Conservation (phyloP, 2,113 vertebrate genomes). For the Fregata magnificens region DNA sequence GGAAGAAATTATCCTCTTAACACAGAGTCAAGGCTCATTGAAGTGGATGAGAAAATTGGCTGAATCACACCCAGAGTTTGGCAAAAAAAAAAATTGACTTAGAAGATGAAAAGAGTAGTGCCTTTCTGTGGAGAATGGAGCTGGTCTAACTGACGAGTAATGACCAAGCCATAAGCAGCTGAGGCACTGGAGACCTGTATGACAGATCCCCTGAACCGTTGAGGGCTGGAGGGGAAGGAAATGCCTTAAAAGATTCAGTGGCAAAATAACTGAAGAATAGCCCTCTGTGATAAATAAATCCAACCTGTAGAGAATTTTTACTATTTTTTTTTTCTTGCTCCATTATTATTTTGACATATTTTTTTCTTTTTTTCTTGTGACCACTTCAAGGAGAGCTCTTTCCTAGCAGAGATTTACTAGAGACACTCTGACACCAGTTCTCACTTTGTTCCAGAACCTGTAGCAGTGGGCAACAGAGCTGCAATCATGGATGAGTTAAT, state of each 20-base stretch:
- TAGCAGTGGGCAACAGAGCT: neutral
- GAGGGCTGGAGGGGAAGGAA: neutral
- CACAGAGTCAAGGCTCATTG: neutral
- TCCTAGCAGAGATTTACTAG: neutral
- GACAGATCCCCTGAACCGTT: neutral
- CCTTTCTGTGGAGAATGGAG: neutral
- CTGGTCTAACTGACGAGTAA: neutral
- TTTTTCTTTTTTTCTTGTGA: neutral
- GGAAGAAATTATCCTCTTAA: neutral
- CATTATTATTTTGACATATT: neutral
- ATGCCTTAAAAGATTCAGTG: neutral
- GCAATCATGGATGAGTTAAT: neutral
- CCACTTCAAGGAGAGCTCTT: neutral
- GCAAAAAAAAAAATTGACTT: neutral
- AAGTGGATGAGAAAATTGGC: neutral
- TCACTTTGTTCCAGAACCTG: neutral
- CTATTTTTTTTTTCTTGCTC: neutral
- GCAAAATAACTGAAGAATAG: neutral
- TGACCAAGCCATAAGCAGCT: neutral
- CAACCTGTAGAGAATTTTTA: neutral
- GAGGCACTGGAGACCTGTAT: neutral
- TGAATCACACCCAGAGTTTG: neutral
- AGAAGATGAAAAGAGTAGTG: neutral
- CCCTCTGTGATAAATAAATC: neutral
- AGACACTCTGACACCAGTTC: neutral